Conservation (phyloP, 2,797 vertebrate species). For the Kryptopterus vitreolus region DNA sequence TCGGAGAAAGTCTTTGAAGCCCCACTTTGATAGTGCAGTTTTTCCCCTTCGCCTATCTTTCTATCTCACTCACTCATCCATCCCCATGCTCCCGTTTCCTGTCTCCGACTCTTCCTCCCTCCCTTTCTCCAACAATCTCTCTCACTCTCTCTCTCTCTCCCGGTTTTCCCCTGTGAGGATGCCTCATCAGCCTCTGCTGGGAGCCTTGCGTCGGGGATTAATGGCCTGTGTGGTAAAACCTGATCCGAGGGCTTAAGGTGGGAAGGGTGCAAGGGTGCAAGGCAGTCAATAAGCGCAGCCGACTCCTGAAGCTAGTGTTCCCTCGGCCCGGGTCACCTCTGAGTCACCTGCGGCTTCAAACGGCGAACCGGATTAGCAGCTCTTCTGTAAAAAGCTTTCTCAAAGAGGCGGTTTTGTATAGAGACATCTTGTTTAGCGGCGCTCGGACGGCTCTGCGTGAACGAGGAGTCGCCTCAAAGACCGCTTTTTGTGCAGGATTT, state of each 20-base stretch:
- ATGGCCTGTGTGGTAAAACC: constrained; percentile 35
- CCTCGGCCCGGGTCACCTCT: constrained; percentile 33
- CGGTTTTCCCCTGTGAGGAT: constrained; percentile 9
- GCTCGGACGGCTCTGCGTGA: not conserved
- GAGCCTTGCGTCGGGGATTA: constrained; percentile 35
- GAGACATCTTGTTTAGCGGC: not conserved
- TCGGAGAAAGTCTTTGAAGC: constrained; percentile 84
- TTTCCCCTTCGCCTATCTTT: constrained; percentile 62
- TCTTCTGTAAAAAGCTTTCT: constrained; percentile 22
- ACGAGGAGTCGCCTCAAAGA: constrained; percentile 17
- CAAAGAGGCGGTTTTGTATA: constrained; percentile 11
- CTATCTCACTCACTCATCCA: constrained; percentile 45
- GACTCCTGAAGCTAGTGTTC: constrained; percentile 19
- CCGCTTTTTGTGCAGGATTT: constrained; percentile 2
- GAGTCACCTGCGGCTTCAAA: constrained; percentile 36
- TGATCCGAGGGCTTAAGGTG: constrained; percentile 39
- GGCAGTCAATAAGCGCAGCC: constrained; percentile 32
- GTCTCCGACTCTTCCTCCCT: constrained; percentile 11
- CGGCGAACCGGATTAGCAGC: constrained; percentile 21
- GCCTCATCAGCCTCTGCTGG: constrained; percentile 35
- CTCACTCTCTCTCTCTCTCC: not conserved
- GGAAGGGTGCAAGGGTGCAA: constrained; percentile 25
- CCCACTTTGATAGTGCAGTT: constrained; percentile 80
- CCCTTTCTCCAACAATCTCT: not conserved
- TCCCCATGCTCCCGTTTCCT: constrained; percentile 1